These are phyloP conservation scores for Cheilinus undulatus DNA, from an alignment of 2,113 vertebrate species.

Conservation along the genomic window DNA sequence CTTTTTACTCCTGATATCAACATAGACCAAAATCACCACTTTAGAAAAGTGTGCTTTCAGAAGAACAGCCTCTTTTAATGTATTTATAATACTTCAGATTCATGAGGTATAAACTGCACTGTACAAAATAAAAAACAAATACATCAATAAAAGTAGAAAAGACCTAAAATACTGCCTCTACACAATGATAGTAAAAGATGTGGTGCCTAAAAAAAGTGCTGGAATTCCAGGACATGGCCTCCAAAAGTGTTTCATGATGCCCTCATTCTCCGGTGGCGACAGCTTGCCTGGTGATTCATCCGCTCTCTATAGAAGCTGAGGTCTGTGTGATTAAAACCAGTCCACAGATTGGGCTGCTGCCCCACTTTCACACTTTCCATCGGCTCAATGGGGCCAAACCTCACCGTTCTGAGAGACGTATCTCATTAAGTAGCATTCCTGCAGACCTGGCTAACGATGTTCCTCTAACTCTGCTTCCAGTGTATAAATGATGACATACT, in stretches of 20 bases:
- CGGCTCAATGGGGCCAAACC: constrained; percentile 22
- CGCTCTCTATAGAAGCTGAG: constrained; percentile 30
- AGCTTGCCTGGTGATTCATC: constrained; percentile 59
- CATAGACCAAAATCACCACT: too few relatives aligned
- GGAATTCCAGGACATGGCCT: constrained; percentile 6
- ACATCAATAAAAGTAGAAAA: not conserved
- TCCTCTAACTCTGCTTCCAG: not conserved
- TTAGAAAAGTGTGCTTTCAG: too few relatives aligned
- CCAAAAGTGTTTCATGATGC: constrained; percentile 24
- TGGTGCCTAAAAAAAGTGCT: not conserved
- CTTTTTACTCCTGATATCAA: too few relatives aligned
- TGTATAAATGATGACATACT: not conserved
- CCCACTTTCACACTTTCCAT: constrained; percentile 73
- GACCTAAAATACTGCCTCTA: not conserved
- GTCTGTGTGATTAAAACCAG: constrained; percentile 63
- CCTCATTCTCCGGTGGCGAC: constrained; percentile 55
- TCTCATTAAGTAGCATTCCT: constrained; percentile 1
- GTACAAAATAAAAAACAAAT: not conserved
- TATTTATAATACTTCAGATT: not conserved
- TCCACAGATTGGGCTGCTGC: constrained; percentile 31
- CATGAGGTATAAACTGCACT: not conserved
- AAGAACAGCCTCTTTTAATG: not conserved
- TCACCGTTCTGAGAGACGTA: constrained; percentile 7
- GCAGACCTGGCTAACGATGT: not conserved
- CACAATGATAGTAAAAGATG: not conserved